Evolutionary conservation across 30 jellyfish, hydroid and myxozoan species (phyloP).

Genomic region (Catostylus mosaicus): DNA sequence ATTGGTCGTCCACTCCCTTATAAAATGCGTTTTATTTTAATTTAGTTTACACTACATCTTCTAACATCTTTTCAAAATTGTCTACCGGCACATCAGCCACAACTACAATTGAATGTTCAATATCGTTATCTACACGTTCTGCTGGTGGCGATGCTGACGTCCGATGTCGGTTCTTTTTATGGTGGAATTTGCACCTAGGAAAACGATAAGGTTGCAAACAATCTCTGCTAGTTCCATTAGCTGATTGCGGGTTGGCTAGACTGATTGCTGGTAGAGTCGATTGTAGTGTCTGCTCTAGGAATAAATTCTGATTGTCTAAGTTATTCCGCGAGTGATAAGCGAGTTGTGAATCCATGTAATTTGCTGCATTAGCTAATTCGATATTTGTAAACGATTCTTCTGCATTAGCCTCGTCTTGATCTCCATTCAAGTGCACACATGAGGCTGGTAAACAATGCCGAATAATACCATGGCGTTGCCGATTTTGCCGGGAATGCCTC

Average conservation of each 20-base stretch:
- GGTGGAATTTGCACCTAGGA: constrained; percentile 79
- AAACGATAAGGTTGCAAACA: constrained; percentile 70
- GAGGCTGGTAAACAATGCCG: constrained; percentile 42
- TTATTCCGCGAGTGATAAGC: constrained; percentile 15
- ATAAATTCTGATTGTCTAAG: constrained; percentile 11
- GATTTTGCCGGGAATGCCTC: constrained; percentile 14
- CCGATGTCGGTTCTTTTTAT: constrained; percentile 61
- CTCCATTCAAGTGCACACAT: constrained; percentile 28
- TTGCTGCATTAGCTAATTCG: constrained; percentile 9
- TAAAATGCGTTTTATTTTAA: not conserved
- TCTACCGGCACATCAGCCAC: constrained; percentile 79
- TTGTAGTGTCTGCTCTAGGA: constrained; percentile 24
- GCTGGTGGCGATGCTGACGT: constrained; percentile 36
- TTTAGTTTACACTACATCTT: constrained; percentile 70
- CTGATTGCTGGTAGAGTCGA: constrained; percentile 25
- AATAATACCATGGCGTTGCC: constrained; percentile 20
- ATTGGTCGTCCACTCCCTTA: constrained; percentile 9
- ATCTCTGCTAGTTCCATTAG: constrained; percentile 47
- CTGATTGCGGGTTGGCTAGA: constrained; percentile 34
- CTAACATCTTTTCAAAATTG: constrained; percentile 69
- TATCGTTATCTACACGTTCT: constrained; percentile 30
- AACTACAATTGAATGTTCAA: constrained; percentile 77
- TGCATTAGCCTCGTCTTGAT: constrained; percentile 36
- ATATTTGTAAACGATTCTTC: constrained; percentile 32
- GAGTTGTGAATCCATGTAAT: constrained; percentile 12